phyloP scores from a whole-genome alignment of 2,888 invertebrate genomes.

The Caenorhabditis sp. region DNA sequence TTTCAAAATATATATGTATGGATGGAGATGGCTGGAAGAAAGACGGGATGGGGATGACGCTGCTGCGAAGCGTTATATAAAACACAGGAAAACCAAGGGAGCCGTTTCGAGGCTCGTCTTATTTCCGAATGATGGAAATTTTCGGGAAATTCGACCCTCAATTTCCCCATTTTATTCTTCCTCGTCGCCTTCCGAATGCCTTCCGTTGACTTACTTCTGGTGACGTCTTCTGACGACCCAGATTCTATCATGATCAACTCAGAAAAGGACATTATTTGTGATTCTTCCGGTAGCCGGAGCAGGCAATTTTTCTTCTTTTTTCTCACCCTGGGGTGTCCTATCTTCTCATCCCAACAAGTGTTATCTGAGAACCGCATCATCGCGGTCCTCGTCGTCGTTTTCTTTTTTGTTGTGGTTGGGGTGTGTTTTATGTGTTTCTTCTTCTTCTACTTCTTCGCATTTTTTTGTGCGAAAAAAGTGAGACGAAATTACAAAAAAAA shows the following conservation, averaged over 20 bases:
- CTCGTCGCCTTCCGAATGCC: neutral
- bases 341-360: conserved; percentile 13
- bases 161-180: neutral
- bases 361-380: conserved; percentile 57
- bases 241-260: conserved; percentile 5
- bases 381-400: too few relatives aligned
- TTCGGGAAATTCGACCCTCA: conserved; percentile 21
- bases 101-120: neutral
- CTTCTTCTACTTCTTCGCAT: conserved; percentile 2
- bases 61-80: conserved; percentile 4
- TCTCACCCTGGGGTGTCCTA: neutral
- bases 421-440: conserved; percentile 53
- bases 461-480: conserved; percentile 16
- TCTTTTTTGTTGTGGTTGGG: neutral
- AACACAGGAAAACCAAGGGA: conserved; percentile 20
- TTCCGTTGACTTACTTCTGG: neutral
- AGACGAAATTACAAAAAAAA: conserved; percentile 43
- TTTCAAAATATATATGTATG: conserved; percentile 47
- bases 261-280: conserved; percentile 1
- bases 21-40: neutral
- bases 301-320: conserved; percentile 20
- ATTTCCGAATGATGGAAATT: conserved; percentile 9
- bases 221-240: neutral
- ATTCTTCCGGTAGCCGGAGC: conserved; percentile 2
- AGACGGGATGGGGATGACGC: conserved; percentile 11